Percentiles rank a stretch among this genome's conserved stretches.
Conservation (phyloP, 2,888 invertebrate genomes). For the Cantharis rufa region DNA sequence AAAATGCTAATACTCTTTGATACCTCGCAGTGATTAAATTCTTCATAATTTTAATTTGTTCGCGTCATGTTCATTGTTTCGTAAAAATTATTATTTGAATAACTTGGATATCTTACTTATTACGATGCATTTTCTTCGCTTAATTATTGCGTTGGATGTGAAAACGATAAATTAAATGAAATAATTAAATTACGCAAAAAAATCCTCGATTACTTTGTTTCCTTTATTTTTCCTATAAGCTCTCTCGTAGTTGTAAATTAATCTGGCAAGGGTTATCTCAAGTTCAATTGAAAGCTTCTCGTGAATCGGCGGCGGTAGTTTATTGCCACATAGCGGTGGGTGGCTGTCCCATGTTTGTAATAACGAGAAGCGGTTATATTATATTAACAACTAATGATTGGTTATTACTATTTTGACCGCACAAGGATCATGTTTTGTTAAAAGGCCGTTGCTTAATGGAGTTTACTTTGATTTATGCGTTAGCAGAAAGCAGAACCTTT, state of each 20-base stretch:
- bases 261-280: neutral
- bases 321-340: slow-evolving; percentile 24
- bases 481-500: neutral
- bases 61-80: neutral
- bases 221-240: neutral
- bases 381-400: slow-evolving; percentile 34
- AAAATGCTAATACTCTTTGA: neutral
- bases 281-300: slow-evolving; percentile 14
- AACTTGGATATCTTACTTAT: neutral
- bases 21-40: neutral
- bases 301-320: slow-evolving; percentile 17
- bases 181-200: neutral
- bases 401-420: slow-evolving; percentile 27
- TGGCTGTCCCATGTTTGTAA: slow-evolving; percentile 21
- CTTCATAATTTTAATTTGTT: neutral
- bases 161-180: neutral
- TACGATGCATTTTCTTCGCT: neutral
- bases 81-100: neutral
- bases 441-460: slow-evolving; percentile 17
- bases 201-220: neutral
- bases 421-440: slow-evolving; percentile 11
- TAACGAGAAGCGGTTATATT: slow-evolving; percentile 31
- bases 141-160: neutral
- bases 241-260: neutral
- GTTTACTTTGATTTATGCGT: slow-evolving; percentile 13